A percentile compares a stretch with the other conserved stretches of the same genome.
phyloP scores from a whole-genome alignment of 2,113 vertebrate genomes.

The Melospiza melodia region DNA sequence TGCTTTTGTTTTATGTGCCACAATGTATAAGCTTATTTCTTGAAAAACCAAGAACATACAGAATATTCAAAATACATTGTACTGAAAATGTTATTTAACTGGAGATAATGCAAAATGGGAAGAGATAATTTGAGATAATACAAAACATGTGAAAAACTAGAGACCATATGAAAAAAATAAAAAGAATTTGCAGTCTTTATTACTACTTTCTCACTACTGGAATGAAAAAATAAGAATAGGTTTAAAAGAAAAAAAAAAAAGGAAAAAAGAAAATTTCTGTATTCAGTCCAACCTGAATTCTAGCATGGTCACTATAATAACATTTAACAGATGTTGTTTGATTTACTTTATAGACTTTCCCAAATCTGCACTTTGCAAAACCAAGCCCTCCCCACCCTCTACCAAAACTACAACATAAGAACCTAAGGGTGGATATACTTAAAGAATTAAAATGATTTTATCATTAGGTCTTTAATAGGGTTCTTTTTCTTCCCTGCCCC shows the following conservation, averaged over 20 bases:
- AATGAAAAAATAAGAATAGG: not conserved
- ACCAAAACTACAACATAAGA: not conserved
- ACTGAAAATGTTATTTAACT: slow-evolving; percentile 52
- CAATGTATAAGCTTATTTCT: slow-evolving; percentile 52
- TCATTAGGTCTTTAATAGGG: not conserved
- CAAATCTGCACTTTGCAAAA: not conserved
- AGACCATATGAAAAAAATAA: not conserved
- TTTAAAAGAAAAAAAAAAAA: not conserved
- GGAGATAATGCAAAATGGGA: slow-evolving; percentile 4
- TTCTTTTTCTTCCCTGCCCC: not conserved
- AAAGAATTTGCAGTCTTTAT: not conserved
- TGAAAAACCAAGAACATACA: slow-evolving; percentile 49
- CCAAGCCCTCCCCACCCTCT: not conserved
- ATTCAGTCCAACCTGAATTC: not conserved
- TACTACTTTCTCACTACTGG: not conserved
- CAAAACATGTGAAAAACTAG: not conserved
- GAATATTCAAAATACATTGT: slow-evolving; percentile 53
- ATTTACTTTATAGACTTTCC: not conserved
- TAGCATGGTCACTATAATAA: not conserved
- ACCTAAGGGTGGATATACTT: not conserved
- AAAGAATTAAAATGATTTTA: not conserved
- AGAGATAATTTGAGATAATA: not conserved
- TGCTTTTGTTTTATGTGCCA: slow-evolving; percentile 47
- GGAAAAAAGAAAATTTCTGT: not conserved
- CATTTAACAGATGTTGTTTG: not conserved